Base-by-base conservation (phyloP, 1,140 invertebrate species). In the Euura lappo region DNA sequence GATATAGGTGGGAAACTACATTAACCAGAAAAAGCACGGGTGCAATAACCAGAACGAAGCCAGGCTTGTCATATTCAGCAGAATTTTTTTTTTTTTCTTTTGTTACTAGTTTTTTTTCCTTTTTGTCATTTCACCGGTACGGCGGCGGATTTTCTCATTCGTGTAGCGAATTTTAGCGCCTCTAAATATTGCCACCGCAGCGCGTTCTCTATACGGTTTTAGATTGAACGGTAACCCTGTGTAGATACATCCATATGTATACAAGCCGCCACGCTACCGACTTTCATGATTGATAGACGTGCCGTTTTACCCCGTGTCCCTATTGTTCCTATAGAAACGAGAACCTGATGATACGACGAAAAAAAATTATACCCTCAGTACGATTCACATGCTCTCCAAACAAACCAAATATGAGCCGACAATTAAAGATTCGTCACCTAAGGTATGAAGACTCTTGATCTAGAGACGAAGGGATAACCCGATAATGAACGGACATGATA, bases 1-100 rank as follows among this genome's bases (percentile, higher is more conserved):
- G 28, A 28, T 28, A 28, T 28, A 28, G 51, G 51, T 60, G 51
- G 51, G 51, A 60, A 60, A 60, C 51, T 60, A 5, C 13, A 60
- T 60, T 60, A 60, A 60, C 8, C 51, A 60, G 51, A 60, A 60
- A 60, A 60, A 60, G 51, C 51, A 60, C 10, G 51, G 51, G 6
- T 60, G 51, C 51, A 60, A 60, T 60, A 60, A 60, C 51, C 51
- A 60, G 51, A 60, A 60, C 51, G 51, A 60, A 60, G 10, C 51
- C 51, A n/a, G 13, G 51, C 6, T 28, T 60, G 51, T 60, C 51
- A 6, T 60, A 60, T 60, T 60, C 51, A 60, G 51, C 51, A 60
- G 13, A 60, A 4, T 60, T 11, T 28, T 28, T 28, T 28, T 28
- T 28, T 28, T 28, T 28, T 28, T n/a, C n/a, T n/a, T 28, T 28